A percentile compares a stretch with the other conserved stretches of the same genome.
phyloP scores from a whole-genome alignment of 1,140 invertebrate species.

The Agrilus planipennis region DNA sequence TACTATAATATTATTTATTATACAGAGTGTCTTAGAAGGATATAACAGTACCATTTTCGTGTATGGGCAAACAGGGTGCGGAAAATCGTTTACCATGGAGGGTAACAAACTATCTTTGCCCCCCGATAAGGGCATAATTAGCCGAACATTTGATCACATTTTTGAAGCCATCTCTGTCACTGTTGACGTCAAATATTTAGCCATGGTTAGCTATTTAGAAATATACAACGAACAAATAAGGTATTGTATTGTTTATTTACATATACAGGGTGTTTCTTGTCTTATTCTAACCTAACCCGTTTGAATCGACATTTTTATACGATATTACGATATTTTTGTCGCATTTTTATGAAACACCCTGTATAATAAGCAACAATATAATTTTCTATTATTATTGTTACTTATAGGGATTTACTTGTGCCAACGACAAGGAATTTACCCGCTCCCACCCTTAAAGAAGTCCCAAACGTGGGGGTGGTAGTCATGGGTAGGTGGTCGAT shows the following conservation, averaged over 20 bases:
- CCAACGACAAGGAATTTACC: slow-evolving; percentile 27
- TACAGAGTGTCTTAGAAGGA: slow-evolving; percentile 71
- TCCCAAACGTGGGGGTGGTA: slow-evolving; percentile 69
- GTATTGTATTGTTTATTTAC: too few relatives aligned
- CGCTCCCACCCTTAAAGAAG: slow-evolving; percentile 52
- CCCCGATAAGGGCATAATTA: slow-evolving; percentile 63
- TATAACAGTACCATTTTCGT: slow-evolving; percentile 83
- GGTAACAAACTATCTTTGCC: slow-evolving; percentile 43
- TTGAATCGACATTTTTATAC: too few relatives aligned
- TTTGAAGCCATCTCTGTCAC: slow-evolving; percentile 84
- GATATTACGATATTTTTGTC: too few relatives aligned
- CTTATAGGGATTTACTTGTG: slow-evolving; percentile 27
- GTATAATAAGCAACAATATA: background rate
- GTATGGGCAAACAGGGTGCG: slow-evolving; percentile 80
- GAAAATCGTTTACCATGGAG: slow-evolving; percentile 75
- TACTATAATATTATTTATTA: slow-evolving; percentile 2
- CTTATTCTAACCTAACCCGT: too few relatives aligned
- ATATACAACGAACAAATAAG: slow-evolving; percentile 86
- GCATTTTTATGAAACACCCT: too few relatives aligned
- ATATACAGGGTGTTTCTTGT: too few relatives aligned
- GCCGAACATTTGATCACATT: slow-evolving; percentile 78
- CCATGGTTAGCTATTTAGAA: slow-evolving; percentile 84
- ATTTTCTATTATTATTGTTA: slow-evolving; percentile 6
- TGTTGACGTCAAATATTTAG: slow-evolving; percentile 70
- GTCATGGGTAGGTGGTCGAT: slow-evolving; percentile 46